Percentiles rank a stretch among this genome's conserved stretches.
phyloP scores from a whole-genome alignment of 2,113 vertebrate species.

The Vombatus ursinus region DNA sequence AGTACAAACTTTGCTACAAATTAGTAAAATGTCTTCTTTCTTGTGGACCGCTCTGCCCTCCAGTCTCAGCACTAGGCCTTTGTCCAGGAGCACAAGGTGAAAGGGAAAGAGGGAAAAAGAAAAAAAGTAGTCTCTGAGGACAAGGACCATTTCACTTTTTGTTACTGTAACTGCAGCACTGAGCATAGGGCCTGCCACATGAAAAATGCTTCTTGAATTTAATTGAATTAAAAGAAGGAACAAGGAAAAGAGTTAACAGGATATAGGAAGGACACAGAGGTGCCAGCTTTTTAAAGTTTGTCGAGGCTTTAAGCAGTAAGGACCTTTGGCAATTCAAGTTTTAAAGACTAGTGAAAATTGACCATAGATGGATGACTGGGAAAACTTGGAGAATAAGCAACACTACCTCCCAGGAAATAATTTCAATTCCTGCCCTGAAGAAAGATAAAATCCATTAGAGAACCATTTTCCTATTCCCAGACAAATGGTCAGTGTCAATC shows the following conservation, averaged over 20 bases:
- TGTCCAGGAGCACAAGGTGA: not conserved
- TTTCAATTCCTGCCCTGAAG: not conserved
- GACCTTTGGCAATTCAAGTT: not conserved
- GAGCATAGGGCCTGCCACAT: not conserved
- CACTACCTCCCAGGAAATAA: not conserved
- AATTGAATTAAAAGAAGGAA: not conserved
- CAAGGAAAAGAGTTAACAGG: not conserved
- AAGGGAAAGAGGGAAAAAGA: not conserved
- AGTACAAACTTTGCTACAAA: not conserved
- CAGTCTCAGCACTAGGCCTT: not conserved
- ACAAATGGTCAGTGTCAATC: not conserved
- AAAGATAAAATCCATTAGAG: not conserved
- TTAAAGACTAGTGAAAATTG: not conserved
- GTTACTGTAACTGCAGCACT: too few relatives aligned
- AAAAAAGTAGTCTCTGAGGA: not conserved
- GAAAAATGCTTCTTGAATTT: not conserved
- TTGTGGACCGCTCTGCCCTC: not conserved
- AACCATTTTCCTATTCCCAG: not conserved
- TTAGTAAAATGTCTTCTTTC: not conserved
- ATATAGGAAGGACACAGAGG: not conserved
- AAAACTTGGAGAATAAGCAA: not conserved
- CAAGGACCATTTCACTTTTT: not conserved
- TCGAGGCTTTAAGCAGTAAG: not conserved
- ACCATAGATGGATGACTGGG: not conserved
- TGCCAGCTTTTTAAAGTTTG: not conserved